Percentiles rank a stretch among this genome's conserved stretches.
These are phyloP conservation scores for Galbula dea DNA, from an alignment of 2,113 vertebrate genomes.

Conservation along the genomic window DNA sequence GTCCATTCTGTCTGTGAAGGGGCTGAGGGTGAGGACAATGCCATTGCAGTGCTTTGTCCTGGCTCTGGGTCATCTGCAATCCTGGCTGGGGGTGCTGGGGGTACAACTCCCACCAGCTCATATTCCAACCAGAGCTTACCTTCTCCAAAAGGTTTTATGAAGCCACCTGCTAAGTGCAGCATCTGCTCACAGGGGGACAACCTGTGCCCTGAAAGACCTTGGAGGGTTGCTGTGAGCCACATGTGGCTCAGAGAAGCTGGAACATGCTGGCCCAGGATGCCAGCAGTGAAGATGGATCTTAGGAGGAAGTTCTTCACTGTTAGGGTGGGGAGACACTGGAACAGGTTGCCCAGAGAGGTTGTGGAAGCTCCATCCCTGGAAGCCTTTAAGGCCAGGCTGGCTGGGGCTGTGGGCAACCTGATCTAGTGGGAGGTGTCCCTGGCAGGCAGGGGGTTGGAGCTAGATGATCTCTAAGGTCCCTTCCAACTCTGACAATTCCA, in stretches of 20 bases:
- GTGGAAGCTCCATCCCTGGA: too few species aligned
- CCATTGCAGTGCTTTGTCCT: not conserved
- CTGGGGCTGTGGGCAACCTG: too few species aligned
- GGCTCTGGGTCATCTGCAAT: not conserved
- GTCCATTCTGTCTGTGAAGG: not conserved
- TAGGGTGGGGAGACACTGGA: too few species aligned
- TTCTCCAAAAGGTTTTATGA: not conserved
- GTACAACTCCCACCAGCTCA: not conserved
- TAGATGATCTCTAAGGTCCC: too few species aligned
- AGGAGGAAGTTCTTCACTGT: too few species aligned
- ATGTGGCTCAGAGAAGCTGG: fast-evolving
- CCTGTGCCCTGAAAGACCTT: not conserved
- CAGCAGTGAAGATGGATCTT: fast-evolving
- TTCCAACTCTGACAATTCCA: too few species aligned
- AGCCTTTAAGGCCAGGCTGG: too few species aligned
- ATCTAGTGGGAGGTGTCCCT: too few species aligned
- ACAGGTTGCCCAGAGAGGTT: too few species aligned
- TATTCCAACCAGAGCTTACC: not conserved
- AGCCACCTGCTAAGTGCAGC: not conserved
- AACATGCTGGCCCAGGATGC: not conserved
- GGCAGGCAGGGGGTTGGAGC: too few species aligned
- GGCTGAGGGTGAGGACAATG: not conserved
- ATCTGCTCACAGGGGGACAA: not conserved
- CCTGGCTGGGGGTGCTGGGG: not conserved
- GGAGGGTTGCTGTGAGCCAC: not conserved